A percentile compares a stretch with the other conserved stretches of the same genome.
These are phyloP conservation scores for Netta rufina DNA, from an alignment of 2,797 vertebrate species.

Conservation along the genomic window DNA sequence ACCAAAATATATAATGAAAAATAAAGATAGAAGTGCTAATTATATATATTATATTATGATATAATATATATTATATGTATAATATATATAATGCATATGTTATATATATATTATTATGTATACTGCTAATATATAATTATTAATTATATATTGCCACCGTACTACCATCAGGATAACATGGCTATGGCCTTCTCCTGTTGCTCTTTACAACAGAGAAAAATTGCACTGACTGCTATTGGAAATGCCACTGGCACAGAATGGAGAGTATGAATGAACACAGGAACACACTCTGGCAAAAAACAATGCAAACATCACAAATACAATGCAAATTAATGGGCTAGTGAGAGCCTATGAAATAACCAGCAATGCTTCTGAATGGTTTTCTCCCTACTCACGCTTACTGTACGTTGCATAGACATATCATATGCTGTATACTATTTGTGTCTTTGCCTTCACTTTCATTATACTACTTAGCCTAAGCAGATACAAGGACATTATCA, in stretches of 20 bases:
- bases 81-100: too few species aligned
- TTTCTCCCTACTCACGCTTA: neutral
- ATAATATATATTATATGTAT: too few species aligned
- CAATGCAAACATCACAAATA: constrained; percentile 1
- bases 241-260: neutral
- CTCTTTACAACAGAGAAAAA: neutral
- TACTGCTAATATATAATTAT: too few species aligned
- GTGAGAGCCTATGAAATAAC: neutral
- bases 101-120: too few species aligned
- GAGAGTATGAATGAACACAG: neutral
- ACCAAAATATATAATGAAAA: neutral
- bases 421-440: neutral
- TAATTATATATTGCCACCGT: neutral
- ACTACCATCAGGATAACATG: accelerated
- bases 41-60: neutral
- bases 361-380: neutral
- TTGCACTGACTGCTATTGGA: neutral
- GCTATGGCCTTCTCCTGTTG: neutral
- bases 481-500: constrained; percentile 45
- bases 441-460: constrained; percentile 29
- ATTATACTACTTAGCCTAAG: constrained; percentile 42
- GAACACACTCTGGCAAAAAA: neutral
- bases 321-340: neutral
- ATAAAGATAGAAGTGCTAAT: neutral
- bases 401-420: neutral